These are phyloP conservation scores for Psettodes erumei DNA, from an alignment of 2,113 vertebrate genomes.

Conservation along the genomic window DNA sequence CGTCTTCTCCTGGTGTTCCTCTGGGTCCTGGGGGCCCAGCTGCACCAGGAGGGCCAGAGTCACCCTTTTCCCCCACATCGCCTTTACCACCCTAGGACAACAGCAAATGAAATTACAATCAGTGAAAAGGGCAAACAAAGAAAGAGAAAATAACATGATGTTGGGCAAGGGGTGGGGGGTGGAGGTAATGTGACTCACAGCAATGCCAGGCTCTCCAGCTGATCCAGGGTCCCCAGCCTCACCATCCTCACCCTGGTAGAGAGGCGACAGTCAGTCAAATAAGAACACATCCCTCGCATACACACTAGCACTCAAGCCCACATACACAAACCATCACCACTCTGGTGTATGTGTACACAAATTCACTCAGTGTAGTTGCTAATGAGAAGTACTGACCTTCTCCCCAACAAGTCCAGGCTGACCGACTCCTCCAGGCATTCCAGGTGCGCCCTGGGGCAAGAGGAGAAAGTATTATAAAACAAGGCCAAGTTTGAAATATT, in stretches of 20 bases:
- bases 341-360: background rate
- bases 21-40: constrained; percentile 89
- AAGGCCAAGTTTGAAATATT: constrained; percentile 63
- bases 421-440: constrained; percentile 87
- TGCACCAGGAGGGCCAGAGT: constrained; percentile 86
- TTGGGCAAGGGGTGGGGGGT: background rate
- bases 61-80: constrained; percentile 92
- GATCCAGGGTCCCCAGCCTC: constrained; percentile 88
- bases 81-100: constrained; percentile 86
- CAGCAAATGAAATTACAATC: constrained; percentile 4
- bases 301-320: background rate
- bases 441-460: constrained; percentile 82
- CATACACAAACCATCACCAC: constrained; percentile 5
- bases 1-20: constrained; percentile 91
- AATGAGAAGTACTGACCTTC: constrained; percentile 83
- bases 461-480: constrained; percentile 45
- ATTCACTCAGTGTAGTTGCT: constrained; percentile 3
- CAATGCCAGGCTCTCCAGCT: constrained; percentile 81
- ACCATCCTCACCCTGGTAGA: constrained; percentile 89
- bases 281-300: constrained; percentile 20
- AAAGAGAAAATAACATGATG: background rate
- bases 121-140: background rate
- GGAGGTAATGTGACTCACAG: constrained; percentile 82
- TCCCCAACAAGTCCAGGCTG: constrained; percentile 90
- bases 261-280: constrained; percentile 11